Evolutionary conservation across 2,797 vertebrate genomes (phyloP), one percentile per base, ranked within the genome.

Genomic region (Caiman crocodilus): DNA sequence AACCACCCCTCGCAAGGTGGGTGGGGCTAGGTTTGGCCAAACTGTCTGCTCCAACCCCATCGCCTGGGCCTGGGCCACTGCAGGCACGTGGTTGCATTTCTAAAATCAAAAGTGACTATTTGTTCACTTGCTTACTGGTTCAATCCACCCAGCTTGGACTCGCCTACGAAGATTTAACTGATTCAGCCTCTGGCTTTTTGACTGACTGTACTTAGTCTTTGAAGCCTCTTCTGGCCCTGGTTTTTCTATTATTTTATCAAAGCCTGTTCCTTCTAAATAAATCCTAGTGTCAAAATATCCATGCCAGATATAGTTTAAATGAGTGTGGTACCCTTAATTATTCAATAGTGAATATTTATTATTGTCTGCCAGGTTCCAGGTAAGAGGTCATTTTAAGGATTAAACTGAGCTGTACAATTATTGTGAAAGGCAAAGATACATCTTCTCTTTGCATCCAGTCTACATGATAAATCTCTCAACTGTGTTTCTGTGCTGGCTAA

Each of bases 401-500:
- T 91, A 91, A 91, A 77, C 3, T 0, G 8, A 94, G 61, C 85
- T 94, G 87, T 83, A 94, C 84, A 94, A 82, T 95, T 92, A 93
- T 65, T 88, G 92, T 50, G 77, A 73, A 88, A 94, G 56, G 82
- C 86, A 90, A 17, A 88, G 23, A 87, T 55, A 69, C 69, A 90
- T 81, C 81, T 77, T 14, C 92, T 88, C 65, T 17, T 76, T 77
- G 65, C 5, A 42, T 88, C 15, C 82, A 92, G 89, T 84, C 32
- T 30, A 12, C 32, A 71, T 7, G 84, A 90, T 1, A 0, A 90
- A 89, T 89, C 82, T 90, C 89, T 88, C 92, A 94, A 57, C 20
- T 89, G 35, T 32, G 87, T 84, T 88, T 28, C 80, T 81, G 26
- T 3, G 14, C n/a, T 26, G 79, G 86, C 35, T 90, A 83, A 78